Evolutionary conservation across 2,113 vertebrate genomes (phyloP).

Genomic region (Spermophilus dauricus): DNA sequence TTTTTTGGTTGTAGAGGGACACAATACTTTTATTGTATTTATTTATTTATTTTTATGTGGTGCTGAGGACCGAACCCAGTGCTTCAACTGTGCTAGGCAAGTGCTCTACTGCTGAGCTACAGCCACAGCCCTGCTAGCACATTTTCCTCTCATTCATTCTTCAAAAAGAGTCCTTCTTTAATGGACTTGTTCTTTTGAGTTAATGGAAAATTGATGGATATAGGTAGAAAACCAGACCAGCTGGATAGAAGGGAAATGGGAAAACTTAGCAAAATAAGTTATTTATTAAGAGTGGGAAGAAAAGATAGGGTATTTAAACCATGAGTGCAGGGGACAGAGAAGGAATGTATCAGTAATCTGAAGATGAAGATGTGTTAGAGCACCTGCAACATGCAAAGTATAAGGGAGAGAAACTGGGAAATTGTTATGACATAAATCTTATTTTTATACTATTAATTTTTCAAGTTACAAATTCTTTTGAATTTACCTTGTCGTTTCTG

Average conservation of each 20-base stretch:
- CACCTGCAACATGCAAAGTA: background rate
- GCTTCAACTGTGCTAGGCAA: too few species aligned
- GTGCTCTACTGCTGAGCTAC: too few species aligned
- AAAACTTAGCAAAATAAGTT: background rate
- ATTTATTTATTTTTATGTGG: too few species aligned
- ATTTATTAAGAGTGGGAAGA: background rate
- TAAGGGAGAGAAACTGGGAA: background rate
- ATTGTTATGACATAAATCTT: background rate
- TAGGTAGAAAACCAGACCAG: background rate
- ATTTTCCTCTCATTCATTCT: background rate
- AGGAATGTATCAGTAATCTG: background rate
- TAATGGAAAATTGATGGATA: background rate
- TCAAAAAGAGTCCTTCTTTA: background rate
- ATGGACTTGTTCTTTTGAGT: background rate
- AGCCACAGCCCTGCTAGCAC: too few species aligned
- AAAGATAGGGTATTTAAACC: background rate
- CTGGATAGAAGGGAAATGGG: background rate
- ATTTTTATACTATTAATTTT: background rate
- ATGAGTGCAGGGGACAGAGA: background rate
- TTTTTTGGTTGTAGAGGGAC: too few species aligned
- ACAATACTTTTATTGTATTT: too few species aligned
- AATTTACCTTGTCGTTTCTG: conserved; percentile 5
- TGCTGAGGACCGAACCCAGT: too few species aligned
- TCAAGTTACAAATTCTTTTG: background rate
- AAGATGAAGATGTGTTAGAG: background rate